Conservation (phyloP, 2,113 vertebrate species). For the Speoplatyrhinus poulsoni region DNA sequence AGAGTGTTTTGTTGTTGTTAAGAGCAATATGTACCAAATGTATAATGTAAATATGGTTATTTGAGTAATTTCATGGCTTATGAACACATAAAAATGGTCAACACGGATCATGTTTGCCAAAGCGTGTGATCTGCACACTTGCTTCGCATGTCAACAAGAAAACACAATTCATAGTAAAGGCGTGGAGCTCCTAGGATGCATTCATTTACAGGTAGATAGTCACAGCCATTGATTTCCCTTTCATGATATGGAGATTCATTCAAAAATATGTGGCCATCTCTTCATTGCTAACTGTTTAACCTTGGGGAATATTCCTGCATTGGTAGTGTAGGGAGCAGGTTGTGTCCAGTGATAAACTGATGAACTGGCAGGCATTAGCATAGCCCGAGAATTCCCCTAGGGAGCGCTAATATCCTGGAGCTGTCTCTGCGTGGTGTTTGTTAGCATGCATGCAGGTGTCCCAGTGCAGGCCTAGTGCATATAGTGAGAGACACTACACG, state of each 20-base stretch:
- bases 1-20: neutral
- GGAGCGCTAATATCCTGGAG: slow-evolving; percentile 42
- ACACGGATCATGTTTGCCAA: slow-evolving; percentile 2
- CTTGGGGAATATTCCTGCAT: slow-evolving; percentile 62
- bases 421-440: slow-evolving; percentile 13
- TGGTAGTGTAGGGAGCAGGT: slow-evolving; percentile 42
- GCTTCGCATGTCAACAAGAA: slow-evolving; percentile 10
- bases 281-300: slow-evolving; percentile 63
- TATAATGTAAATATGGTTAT: slow-evolving; percentile 1
- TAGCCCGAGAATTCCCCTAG: slow-evolving; percentile 55
- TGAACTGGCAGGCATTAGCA: slow-evolving; percentile 71
- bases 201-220: slow-evolving; percentile 54
- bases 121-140: neutral
- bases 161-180: slow-evolving; percentile 31
- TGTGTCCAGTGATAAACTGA: slow-evolving; percentile 56
- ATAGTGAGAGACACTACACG: too few relatives aligned
- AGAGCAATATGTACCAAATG: neutral
- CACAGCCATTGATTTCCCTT: slow-evolving; percentile 64
- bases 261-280: slow-evolving; percentile 45
- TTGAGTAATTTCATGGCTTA: slow-evolving; percentile 16
- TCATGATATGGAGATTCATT: slow-evolving; percentile 68
- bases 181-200: slow-evolving; percentile 40
- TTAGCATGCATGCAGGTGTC: slow-evolving; percentile 3
- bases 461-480: neutral
- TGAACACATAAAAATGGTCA: slow-evolving; percentile 5